These are phyloP conservation scores for Epinephelus cyanopodus DNA, from an alignment of 2,113 vertebrate species.

Conservation along the genomic window DNA sequence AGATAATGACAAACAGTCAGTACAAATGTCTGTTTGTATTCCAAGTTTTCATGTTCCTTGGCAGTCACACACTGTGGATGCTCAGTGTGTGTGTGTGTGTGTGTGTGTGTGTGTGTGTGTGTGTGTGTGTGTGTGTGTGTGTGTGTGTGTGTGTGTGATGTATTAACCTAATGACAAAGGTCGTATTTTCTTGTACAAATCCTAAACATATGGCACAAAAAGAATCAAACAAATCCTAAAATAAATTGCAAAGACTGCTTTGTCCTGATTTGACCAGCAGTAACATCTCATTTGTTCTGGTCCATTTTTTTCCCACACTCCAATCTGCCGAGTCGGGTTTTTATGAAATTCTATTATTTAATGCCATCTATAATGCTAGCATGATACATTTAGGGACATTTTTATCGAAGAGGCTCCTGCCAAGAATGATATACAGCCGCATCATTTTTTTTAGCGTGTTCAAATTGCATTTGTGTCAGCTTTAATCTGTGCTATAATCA, in stretches of 20 bases:
- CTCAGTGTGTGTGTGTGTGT: neutral
- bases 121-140: neutral
- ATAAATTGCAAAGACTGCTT: neutral
- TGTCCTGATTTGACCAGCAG: conserved; percentile 24
- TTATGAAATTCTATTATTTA: conserved; percentile 3
- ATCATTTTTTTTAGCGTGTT: conserved; percentile 9
- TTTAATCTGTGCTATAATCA: conserved; percentile 20
- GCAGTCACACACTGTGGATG: conserved; percentile 9
- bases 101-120: too few relatives aligned
- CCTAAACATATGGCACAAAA: conserved; percentile 1
- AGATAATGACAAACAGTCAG: neutral
- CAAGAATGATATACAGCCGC: neutral
- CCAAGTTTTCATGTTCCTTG: conserved; percentile 4
- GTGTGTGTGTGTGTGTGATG: too few relatives aligned
- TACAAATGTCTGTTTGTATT: neutral
- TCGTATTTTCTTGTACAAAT: conserved; percentile 3
- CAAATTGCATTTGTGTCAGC: conserved; percentile 33
- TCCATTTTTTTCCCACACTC: neutral
- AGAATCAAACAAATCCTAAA: conserved; percentile 27
- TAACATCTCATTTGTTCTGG: neutral
- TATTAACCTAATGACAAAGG: neutral
- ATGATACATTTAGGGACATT: conserved; percentile 28
- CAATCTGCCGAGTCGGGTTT: conserved; percentile 10
- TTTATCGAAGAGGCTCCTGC: conserved; percentile 19
- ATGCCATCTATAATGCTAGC: conserved; percentile 4